A percentile compares a stretch with the other conserved stretches of the same genome.
phyloP scores from a whole-genome alignment of 1,140 invertebrate genomes.

The Zaprionus davidi region DNA sequence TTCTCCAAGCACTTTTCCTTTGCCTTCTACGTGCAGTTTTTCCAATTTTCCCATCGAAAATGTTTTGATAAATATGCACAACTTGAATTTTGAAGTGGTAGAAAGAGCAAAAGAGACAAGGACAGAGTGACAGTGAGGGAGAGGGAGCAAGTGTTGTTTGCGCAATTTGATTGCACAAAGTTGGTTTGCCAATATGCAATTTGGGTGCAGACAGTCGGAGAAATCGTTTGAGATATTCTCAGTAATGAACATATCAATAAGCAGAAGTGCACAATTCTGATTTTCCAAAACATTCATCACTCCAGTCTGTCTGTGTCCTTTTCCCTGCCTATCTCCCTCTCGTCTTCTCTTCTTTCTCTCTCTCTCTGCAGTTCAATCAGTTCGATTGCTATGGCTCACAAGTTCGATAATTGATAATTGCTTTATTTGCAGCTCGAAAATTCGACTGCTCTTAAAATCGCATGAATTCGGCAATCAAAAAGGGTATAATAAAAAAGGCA shows the following conservation, averaged over 20 bases:
- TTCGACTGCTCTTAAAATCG: conserved; percentile 43
- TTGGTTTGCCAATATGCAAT: conserved; percentile 70
- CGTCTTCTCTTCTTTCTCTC: not conserved
- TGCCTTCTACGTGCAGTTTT: conserved; percentile 70
- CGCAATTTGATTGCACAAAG: conserved; percentile 80
- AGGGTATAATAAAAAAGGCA: conserved; percentile 31
- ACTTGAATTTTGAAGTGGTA: conserved; percentile 66
- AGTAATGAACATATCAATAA: conserved; percentile 77
- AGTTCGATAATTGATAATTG: conserved; percentile 1
- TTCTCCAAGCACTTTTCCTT: conserved; percentile 51
- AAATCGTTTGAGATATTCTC: conserved; percentile 43
- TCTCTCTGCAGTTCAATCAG: not conserved
- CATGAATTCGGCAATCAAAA: conserved; percentile 47
- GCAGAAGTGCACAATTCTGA: conserved; percentile 41
- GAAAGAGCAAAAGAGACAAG: conserved; percentile 10
- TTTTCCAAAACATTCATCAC: conserved; percentile 32
- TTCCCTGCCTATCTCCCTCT: too few relatives aligned
- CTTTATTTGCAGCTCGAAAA: not conserved
- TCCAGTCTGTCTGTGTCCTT: not conserved
- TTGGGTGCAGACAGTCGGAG: conserved; percentile 41
- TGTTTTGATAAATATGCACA: conserved; percentile 81
- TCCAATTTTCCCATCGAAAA: conserved; percentile 66
- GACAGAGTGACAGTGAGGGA: not conserved
- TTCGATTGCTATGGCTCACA: not conserved
- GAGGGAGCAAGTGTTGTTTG: conserved; percentile 48